These are phyloP conservation scores for Callocephalon fimbriatum DNA, from an alignment of 2,113 vertebrate genomes.

Conservation along the genomic window DNA sequence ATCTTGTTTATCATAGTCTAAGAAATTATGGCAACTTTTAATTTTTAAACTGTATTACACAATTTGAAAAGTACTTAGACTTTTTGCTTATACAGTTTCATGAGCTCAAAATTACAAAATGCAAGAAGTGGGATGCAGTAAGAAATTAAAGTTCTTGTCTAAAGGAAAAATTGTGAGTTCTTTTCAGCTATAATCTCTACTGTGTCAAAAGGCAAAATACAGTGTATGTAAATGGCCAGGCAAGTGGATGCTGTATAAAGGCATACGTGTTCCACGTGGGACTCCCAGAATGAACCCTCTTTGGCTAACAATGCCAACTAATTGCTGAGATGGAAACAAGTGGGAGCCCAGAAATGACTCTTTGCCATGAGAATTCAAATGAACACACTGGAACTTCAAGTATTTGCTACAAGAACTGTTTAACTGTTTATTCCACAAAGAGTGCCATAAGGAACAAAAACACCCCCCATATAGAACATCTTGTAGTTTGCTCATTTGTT, in stretches of 20 bases:
- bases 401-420: background rate
- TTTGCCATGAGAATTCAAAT: background rate
- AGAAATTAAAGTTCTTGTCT: background rate
- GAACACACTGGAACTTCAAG: background rate
- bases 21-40: conserved; percentile 5
- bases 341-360: background rate
- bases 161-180: background rate
- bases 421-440: background rate
- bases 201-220: background rate
- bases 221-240: background rate
- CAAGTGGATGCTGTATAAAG: background rate
- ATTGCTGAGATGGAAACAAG: background rate
- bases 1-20: conserved; percentile 17
- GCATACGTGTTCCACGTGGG: background rate
- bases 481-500: background rate
- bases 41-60: background rate
- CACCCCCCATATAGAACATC: background rate
- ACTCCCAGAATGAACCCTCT: background rate
- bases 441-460: background rate
- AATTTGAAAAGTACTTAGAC: background rate
- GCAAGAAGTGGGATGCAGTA: fast-evolving
- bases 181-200: background rate
- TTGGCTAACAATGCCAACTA: background rate
- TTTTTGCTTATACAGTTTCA: background rate
- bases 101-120: background rate